Evolutionary conservation across 2,888 invertebrate genomes (phyloP).

Genomic region (Hypsopygia costalis): DNA sequence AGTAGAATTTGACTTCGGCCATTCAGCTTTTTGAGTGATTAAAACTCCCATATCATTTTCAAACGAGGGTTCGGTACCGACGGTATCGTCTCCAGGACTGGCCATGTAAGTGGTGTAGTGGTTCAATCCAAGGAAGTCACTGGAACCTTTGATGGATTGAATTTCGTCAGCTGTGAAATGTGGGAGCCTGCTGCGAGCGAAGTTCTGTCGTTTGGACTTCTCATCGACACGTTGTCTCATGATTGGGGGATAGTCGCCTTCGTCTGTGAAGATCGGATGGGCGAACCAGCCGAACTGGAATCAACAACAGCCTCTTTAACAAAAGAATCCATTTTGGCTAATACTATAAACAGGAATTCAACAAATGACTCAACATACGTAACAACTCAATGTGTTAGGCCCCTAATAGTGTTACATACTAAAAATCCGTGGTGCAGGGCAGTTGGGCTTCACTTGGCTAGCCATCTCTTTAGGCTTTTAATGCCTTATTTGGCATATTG

Average conservation of each 20-base stretch:
- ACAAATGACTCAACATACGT: no score
- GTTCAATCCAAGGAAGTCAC: slow-evolving; percentile 88
- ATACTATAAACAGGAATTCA: no score
- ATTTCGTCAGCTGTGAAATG: slow-evolving; percentile 82
- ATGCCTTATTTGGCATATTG: no score
- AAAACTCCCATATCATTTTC: slow-evolving; percentile 57
- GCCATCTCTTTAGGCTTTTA: no score
- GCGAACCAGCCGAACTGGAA: slow-evolving; percentile 84
- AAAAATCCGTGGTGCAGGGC: no score
- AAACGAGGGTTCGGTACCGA: slow-evolving; percentile 43
- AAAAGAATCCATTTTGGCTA: no score
- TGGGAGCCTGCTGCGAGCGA: slow-evolving; percentile 81
- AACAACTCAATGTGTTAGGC: no score
- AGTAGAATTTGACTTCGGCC: slow-evolving; percentile 68
- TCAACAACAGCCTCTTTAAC: no score
- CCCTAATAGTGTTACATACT: no score
- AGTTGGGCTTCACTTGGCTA: no score
- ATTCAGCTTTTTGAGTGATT: slow-evolving; percentile 57
- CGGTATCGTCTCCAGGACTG: slow-evolving; percentile 25
- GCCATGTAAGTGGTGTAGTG: slow-evolving; percentile 83
- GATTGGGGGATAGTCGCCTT: slow-evolving; percentile 83
- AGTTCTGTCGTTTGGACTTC: slow-evolving; percentile 81
- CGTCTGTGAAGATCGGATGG: slow-evolving; percentile 82
- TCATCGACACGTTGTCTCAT: slow-evolving; percentile 81
- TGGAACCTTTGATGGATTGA: slow-evolving; percentile 77